Base-by-base conservation (phyloP, 2,888 invertebrate species). In the Smittia aterrima region DNA sequence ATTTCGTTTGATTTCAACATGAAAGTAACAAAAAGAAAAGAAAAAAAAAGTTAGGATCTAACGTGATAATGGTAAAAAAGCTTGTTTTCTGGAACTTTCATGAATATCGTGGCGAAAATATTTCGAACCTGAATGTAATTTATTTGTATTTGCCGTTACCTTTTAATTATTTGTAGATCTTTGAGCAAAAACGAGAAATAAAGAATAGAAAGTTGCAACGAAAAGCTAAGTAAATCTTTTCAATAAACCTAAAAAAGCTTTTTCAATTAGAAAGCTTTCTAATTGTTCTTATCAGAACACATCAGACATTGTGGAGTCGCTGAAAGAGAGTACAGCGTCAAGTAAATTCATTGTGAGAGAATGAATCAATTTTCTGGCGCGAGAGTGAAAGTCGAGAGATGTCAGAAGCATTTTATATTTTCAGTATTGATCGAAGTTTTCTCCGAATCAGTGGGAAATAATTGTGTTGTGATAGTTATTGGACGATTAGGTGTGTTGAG, bases 391-490 rank as follows among this genome's bases (percentile, higher is more conserved):
- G 3, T 6, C 16, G 47, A 47, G 47, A 47, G 47, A 47, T 11
- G 16, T 47, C 47, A 16, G 4, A 47, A n/a, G 3, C 47, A n/a
- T 58, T 58, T 58, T 22, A 58, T 18, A 58, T 3, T 6, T n/a
- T 58, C 58, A 58, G 58, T 58, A 58, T 58, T 58, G 58, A 58
- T 58, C 22, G 20, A 22, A 58, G n/a, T 20, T 22, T 58, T 58
- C 58, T 47, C 47, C 16, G 47, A 11, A 47, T 2, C 13, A 47
- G 47, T n/a, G 47, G 11, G 11, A 47, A 47, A 16, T 4, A 47
- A n/a, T 47, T 47, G 47, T 47, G 47, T 47, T 3, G 47, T 32
- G 32, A 32, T 32, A 32, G 3, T 32, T 32, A 32, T 32, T 32
- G 32, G 32, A n/a, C n/a, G n/a, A n/a, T n/a, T n/a, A n/a, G n/a